Conservation (phyloP, 2,888 invertebrate genomes). For the Branchellion lobata region DNA sequence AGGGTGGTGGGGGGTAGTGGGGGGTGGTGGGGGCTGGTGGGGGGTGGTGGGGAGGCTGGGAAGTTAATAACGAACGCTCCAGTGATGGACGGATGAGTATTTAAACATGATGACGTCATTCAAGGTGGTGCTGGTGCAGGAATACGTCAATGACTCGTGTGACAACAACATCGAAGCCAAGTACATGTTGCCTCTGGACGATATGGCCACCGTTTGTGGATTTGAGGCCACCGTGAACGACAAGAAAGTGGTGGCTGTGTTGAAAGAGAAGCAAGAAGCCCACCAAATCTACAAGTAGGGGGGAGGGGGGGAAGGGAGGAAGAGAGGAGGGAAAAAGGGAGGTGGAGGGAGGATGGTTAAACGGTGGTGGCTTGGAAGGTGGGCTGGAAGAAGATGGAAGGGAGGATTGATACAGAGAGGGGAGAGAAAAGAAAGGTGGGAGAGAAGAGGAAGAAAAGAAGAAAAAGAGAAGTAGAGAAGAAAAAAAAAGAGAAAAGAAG, state of each 20-base stretch:
- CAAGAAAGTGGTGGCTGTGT: conserved; percentile 61
- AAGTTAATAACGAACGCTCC: no score
- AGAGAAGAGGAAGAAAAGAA: no score
- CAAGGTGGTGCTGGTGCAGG: conserved; percentile 61
- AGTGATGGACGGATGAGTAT: no score
- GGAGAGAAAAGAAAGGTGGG: no score
- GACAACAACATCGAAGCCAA: conserved; percentile 60
- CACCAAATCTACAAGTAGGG: background rate
- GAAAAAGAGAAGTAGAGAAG: no score
- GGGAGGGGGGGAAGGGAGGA: conserved; percentile 62
- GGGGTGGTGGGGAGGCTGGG: no score
- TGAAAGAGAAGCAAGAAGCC: conserved; percentile 62
- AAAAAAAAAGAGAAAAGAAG: no score
- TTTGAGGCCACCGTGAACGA: conserved; percentile 64
- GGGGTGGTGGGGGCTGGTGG: no score
- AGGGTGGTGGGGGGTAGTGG: no score
- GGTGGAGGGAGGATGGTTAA: conserved; percentile 63
- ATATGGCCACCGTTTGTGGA: conserved; percentile 62
- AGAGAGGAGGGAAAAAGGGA: conserved; percentile 62
- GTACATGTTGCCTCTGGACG: conserved; percentile 63
- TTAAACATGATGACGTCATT: no score
- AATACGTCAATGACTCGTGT: conserved; percentile 57
- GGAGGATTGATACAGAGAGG: no score
- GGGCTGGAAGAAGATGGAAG: conserved; percentile 48
- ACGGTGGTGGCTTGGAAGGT: conserved; percentile 59